Evolutionary conservation across 92 coral and sea anemone genomes (phyloP).

Genomic region (Galaxea fascicularis): DNA sequence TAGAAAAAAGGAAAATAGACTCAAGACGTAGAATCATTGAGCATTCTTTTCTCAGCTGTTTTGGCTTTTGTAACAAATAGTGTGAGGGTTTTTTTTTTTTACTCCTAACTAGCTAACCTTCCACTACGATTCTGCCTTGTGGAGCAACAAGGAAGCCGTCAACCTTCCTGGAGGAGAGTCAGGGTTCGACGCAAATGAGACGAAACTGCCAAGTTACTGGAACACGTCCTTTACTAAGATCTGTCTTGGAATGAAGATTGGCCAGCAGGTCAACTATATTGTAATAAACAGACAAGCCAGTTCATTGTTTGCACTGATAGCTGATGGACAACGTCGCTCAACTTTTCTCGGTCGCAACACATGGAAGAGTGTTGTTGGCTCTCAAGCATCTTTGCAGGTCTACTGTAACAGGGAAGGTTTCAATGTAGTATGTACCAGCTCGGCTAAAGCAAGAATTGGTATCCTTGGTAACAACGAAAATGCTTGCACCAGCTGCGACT

Average conservation of each 20-base stretch:
- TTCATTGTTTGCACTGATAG: slow-evolving; percentile 2
- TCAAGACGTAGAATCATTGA: not conserved
- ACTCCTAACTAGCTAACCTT: not conserved
- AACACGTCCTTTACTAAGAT: slow-evolving; percentile 4
- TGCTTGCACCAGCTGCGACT: slow-evolving; percentile 28
- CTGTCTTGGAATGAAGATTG: slow-evolving; percentile 13
- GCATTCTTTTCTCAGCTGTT: not conserved
- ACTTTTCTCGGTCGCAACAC: slow-evolving; percentile 1
- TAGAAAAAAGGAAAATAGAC: no score
- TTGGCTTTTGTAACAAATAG: not conserved
- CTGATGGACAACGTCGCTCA: not conserved
- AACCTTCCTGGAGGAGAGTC: not conserved
- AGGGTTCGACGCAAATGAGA: slow-evolving; percentile 6
- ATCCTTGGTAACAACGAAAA: slow-evolving; percentile 31
- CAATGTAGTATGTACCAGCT: slow-evolving; percentile 7
- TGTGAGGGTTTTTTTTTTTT: not conserved
- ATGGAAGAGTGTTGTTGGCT: slow-evolving; percentile 7
- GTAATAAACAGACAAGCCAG: not conserved
- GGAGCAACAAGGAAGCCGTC: slow-evolving; percentile 3
- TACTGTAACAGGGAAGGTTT: slow-evolving; percentile 43
- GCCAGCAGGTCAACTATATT: not conserved
- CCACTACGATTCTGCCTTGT: slow-evolving; percentile 1
- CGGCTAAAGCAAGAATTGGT: slow-evolving; percentile 34
- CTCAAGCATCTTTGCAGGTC: slow-evolving; percentile 7
- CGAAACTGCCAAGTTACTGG: slow-evolving; percentile 7